A percentile compares a stretch with the other conserved stretches of the same genome.
Conservation (phyloP, 1,140 invertebrate species). For the Drosophila pruinosa region DNA sequence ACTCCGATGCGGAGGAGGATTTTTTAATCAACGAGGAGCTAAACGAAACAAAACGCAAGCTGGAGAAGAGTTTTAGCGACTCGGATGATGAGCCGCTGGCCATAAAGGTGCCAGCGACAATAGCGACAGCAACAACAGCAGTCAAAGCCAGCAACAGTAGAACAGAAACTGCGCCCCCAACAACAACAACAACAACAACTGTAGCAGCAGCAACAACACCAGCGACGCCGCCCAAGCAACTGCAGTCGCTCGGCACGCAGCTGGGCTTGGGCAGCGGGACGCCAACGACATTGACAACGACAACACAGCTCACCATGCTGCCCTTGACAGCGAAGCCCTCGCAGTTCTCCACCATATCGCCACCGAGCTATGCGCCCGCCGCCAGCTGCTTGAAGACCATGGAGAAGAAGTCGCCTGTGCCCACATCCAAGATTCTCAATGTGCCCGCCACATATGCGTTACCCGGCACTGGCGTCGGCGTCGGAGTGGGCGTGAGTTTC, state of each 20-base stretch:
- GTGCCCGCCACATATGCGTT: constrained; percentile 75
- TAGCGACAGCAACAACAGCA: constrained; percentile 27
- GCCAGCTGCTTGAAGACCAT: constrained; percentile 56
- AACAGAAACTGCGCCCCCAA: too few relatives aligned
- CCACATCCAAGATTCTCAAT: constrained; percentile 78
- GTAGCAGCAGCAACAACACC: neutral
- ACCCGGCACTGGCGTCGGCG: constrained; percentile 35
- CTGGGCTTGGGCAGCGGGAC: neutral
- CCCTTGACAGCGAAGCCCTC: constrained; percentile 60
- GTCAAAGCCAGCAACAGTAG: neutral
- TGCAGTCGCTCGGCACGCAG: neutral
- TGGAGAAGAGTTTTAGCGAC: constrained; percentile 84
- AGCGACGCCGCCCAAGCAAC: neutral
- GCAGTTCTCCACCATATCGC: constrained; percentile 35
- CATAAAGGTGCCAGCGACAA: constrained; percentile 82
- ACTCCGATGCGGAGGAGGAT: constrained; percentile 77
- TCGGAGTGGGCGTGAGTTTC: constrained; percentile 33
- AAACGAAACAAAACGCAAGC: constrained; percentile 82
- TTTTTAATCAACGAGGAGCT: constrained; percentile 78
- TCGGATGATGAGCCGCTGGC: constrained; percentile 85
- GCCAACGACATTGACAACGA: neutral
- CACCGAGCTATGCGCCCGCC: constrained; percentile 45
- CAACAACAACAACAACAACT: neutral
- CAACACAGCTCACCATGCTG: constrained; percentile 59
- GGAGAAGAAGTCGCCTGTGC: constrained; percentile 78